Conservation (phyloP, 2,888 invertebrate genomes). For the Anthophora plumipes region DNA sequence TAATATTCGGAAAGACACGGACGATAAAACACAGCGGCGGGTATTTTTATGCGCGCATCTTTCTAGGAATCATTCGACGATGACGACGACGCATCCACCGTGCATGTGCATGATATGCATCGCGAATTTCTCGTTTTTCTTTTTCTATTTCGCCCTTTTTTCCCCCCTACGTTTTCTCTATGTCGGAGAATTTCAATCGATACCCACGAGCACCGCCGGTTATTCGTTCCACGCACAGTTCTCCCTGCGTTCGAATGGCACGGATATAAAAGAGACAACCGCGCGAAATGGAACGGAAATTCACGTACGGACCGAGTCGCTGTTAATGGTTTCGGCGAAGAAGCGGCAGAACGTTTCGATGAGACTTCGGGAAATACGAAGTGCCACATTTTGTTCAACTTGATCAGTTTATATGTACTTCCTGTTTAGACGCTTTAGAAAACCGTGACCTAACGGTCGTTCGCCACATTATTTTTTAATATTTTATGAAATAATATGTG, state of each 20-base stretch:
- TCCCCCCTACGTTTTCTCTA: not conserved
- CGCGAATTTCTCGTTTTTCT: not conserved
- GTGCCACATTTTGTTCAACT: too few species aligned
- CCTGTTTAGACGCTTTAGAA: too few species aligned
- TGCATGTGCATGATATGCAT: not conserved
- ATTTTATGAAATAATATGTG: too few species aligned
- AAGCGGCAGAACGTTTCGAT: not conserved
- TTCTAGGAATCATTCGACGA: constrained; percentile 13
- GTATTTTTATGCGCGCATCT: constrained; percentile 4
- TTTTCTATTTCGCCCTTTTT: not conserved
- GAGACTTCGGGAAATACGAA: too few species aligned
- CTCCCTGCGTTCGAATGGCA: constrained; percentile 23
- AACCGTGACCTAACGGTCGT: too few species aligned
- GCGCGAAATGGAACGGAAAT: constrained; percentile 35
- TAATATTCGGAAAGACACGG: constrained; percentile 44
- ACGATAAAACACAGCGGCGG: constrained; percentile 23
- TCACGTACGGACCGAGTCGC: not conserved
- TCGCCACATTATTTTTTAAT: too few species aligned
- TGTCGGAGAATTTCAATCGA: constrained; percentile 42
- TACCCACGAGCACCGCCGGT: constrained; percentile 18
- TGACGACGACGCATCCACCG: constrained; percentile 4
- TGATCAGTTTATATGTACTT: too few species aligned
- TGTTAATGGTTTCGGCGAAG: not conserved
- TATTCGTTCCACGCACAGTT: constrained; percentile 41
- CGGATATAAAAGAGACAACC: constrained; percentile 9